These are phyloP conservation scores for Agrochola litura DNA, from an alignment of 2,888 invertebrate species.

Conservation along the genomic window DNA sequence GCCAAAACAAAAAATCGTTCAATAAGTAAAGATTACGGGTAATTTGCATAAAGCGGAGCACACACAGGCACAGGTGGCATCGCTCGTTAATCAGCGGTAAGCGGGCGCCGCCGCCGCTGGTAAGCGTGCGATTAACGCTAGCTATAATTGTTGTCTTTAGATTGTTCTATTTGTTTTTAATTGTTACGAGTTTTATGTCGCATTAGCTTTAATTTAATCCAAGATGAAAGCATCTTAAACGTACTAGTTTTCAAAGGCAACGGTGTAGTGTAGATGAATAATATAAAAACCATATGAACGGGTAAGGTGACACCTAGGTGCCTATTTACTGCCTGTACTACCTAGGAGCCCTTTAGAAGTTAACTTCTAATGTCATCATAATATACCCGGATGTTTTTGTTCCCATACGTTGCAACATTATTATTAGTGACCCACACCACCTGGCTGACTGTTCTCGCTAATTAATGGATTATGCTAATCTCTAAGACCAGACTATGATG, in stretches of 20 bases:
- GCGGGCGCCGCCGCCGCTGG: slow-evolving; percentile 13
- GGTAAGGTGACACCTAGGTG: too few relatives aligned
- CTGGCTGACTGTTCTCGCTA: slow-evolving; percentile 26
- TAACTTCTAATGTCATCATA: not conserved
- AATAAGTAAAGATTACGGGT: slow-evolving; percentile 62
- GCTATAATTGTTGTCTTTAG: slow-evolving; percentile 27
- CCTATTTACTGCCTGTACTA: not conserved
- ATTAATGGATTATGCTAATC: slow-evolving; percentile 60
- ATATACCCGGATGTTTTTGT: not conserved
- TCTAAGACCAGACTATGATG: slow-evolving; percentile 31
- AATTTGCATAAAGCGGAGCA: slow-evolving; percentile 48
- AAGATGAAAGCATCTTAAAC: not conserved
- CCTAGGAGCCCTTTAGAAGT: not conserved
- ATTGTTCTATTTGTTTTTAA: slow-evolving; percentile 16
- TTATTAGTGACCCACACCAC: slow-evolving; percentile 3
- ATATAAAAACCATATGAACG: too few relatives aligned
- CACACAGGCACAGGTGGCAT: slow-evolving; percentile 50
- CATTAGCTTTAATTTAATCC: not conserved
- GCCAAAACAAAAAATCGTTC: slow-evolving; percentile 48
- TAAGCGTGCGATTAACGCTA: slow-evolving; percentile 32
- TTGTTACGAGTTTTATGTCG: not conserved
- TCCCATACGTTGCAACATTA: slow-evolving; percentile 1
- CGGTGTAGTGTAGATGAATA: too few relatives aligned
- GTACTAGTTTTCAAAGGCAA: too few relatives aligned
- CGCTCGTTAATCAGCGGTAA: slow-evolving; percentile 55